These are phyloP conservation scores for Diaperis boleti DNA, from an alignment of 2,888 invertebrate genomes.

Conservation along the genomic window DNA sequence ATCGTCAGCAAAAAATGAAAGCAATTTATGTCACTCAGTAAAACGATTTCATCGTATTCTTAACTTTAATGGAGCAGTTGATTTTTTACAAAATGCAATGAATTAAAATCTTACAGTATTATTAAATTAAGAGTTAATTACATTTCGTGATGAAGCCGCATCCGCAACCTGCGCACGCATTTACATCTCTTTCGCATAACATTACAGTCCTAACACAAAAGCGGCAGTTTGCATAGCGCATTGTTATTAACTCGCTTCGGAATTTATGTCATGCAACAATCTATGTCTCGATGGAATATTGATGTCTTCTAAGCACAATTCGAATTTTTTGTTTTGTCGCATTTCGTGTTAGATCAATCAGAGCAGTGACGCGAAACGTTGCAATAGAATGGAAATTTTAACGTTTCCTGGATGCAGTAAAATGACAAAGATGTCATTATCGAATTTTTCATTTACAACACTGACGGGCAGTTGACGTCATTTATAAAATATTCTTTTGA, in stretches of 20 bases:
- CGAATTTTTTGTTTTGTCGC: not conserved
- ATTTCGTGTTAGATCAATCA: not conserved
- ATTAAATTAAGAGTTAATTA: slow-evolving; percentile 32
- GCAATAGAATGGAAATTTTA: slow-evolving; percentile 10
- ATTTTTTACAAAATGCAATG: too few species aligned
- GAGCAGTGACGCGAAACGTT: slow-evolving; percentile 1
- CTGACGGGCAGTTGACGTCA: slow-evolving; percentile 14
- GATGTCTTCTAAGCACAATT: slow-evolving; percentile 2
- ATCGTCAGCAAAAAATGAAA: too few species aligned
- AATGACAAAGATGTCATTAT: slow-evolving; percentile 14
- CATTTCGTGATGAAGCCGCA: slow-evolving; percentile 13
- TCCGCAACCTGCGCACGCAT: too few species aligned
- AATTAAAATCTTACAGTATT: too few species aligned
- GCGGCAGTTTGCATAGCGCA: not conserved
- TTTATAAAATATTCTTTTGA: slow-evolving; percentile 32
- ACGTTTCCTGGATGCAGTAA: slow-evolving; percentile 8
- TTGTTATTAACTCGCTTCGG: not conserved
- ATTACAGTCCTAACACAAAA: slow-evolving; percentile 6
- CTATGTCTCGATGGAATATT: slow-evolving; percentile 9
- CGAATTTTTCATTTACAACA: slow-evolving; percentile 7
- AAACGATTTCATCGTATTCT: too few species aligned
- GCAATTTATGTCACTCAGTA: too few species aligned
- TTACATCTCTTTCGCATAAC: slow-evolving; percentile 21
- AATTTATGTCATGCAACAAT: not conserved
- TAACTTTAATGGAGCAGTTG: too few species aligned